These are phyloP conservation scores for Gila robusta DNA, from an alignment of 2,797 vertebrate species.

Conservation along the genomic window DNA sequence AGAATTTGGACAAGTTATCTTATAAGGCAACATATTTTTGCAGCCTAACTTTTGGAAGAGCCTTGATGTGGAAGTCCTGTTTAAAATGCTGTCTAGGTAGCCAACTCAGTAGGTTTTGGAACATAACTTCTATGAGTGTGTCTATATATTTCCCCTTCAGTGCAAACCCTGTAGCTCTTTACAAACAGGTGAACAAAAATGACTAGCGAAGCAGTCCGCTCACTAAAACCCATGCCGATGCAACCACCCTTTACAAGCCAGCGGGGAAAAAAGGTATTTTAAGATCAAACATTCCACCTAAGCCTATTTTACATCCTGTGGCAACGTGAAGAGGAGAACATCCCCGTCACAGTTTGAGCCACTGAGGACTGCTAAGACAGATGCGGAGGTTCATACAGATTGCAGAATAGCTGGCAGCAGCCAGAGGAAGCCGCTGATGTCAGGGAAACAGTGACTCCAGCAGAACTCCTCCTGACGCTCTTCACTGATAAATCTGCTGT, in stretches of 20 bases:
- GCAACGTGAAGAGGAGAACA: conserved; percentile 40
- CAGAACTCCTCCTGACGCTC: conserved; percentile 48
- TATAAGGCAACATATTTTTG: neutral
- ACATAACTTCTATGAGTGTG: neutral
- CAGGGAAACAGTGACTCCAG: conserved; percentile 40
- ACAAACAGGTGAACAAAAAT: conserved; percentile 49
- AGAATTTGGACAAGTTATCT: neutral
- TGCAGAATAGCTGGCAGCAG: conserved; percentile 46
- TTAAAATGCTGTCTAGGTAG: neutral
- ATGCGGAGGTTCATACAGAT: conserved; percentile 34
- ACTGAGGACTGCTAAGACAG: conserved; percentile 33
- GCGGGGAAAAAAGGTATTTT: conserved; percentile 21
- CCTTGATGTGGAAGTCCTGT: neutral
- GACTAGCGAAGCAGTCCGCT: conserved; percentile 34
- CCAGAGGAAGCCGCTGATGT: conserved; percentile 52
- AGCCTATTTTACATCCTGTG: conserved; percentile 51
- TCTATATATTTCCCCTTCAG: neutral
- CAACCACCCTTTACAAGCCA: conserved; percentile 21
- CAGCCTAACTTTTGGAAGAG: neutral
- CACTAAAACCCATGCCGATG: conserved; percentile 31
- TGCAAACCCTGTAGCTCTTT: conserved; percentile 21
- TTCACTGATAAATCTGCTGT: conserved; percentile 58
- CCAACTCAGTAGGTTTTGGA: neutral
- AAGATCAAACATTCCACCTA: conserved; percentile 50
- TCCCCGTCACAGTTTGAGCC: conserved; percentile 42